Percentiles rank a stretch among this genome's conserved stretches.
phyloP scores from a whole-genome alignment of 2,113 vertebrate genomes.

The Diglossa brunneiventris region DNA sequence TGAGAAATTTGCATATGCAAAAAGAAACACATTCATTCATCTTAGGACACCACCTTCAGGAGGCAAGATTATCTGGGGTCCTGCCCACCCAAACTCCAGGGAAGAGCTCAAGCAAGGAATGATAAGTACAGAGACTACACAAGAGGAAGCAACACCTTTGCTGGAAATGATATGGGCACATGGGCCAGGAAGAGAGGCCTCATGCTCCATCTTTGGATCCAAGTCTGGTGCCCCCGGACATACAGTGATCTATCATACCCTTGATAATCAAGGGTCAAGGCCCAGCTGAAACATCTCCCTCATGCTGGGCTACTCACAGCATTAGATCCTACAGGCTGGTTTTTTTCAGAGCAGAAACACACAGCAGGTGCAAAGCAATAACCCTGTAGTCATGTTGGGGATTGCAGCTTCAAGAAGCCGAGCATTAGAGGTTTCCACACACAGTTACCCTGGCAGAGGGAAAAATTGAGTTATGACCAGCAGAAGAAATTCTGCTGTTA shows the following conservation, averaged over 20 bases:
- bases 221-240: not conserved
- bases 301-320: not conserved
- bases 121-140: not conserved
- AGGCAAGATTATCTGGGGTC: not conserved
- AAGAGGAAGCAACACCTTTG: not conserved
- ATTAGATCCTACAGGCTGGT: not conserved
- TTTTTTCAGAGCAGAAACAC: not conserved
- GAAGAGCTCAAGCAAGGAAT: not conserved
- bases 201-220: not conserved
- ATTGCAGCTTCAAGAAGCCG: not conserved
- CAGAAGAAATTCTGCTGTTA: not conserved
- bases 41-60: not conserved
- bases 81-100: not conserved
- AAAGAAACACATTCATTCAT: not conserved
- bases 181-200: not conserved
- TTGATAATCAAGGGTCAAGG: not conserved
- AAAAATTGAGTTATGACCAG: not conserved
- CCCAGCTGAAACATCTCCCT: not conserved
- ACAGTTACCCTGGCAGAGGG: not conserved
- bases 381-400: not conserved
- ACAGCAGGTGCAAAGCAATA: not conserved
- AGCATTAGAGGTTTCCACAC: not conserved
- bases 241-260: not conserved
- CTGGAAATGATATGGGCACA: not conserved
- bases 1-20: not conserved